These are phyloP conservation scores for Parthenolecanium corni DNA, from an alignment of 2,888 invertebrate genomes.

Conservation along the genomic window DNA sequence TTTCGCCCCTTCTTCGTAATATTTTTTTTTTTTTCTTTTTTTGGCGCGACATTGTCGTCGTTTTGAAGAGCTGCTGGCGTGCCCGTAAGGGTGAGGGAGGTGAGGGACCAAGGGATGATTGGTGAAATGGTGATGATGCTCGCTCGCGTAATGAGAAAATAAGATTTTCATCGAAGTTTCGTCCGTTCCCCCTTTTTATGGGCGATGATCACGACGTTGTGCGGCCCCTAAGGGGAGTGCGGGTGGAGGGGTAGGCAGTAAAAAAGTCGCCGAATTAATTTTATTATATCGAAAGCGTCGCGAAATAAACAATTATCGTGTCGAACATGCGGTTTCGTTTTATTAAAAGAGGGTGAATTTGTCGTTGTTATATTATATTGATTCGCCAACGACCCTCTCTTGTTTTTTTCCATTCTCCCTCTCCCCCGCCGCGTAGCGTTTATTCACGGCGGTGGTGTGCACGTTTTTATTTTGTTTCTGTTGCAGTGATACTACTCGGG, in stretches of 20 bases:
- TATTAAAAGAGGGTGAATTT: conserved; percentile 1
- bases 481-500: too few relatives aligned
- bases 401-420: not conserved
- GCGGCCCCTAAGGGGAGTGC: too few relatives aligned
- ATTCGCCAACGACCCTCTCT: not conserved
- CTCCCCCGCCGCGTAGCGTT: not conserved
- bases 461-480: not conserved
- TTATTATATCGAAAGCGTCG: conserved; percentile 22
- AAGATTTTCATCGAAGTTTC: conserved; percentile 17
- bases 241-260: not conserved
- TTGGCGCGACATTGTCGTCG: too few relatives aligned
- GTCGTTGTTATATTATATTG: too few relatives aligned
- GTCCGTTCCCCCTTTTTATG: not conserved
- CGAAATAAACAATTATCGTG: conserved; percentile 26
- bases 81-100: not conserved
- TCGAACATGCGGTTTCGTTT: conserved; percentile 18
- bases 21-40: too few relatives aligned
- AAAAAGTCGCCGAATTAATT: conserved; percentile 19
- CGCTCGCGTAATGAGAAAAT: conserved; percentile 12
- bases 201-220: too few relatives aligned
- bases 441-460: not conserved
- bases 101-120: too few relatives aligned
- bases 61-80: too few relatives aligned
- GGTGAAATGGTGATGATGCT: not conserved
- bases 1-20: not conserved